Evolutionary conservation across 2,113 vertebrate genomes (phyloP).

Genomic region (Zootoca vivipara): DNA sequence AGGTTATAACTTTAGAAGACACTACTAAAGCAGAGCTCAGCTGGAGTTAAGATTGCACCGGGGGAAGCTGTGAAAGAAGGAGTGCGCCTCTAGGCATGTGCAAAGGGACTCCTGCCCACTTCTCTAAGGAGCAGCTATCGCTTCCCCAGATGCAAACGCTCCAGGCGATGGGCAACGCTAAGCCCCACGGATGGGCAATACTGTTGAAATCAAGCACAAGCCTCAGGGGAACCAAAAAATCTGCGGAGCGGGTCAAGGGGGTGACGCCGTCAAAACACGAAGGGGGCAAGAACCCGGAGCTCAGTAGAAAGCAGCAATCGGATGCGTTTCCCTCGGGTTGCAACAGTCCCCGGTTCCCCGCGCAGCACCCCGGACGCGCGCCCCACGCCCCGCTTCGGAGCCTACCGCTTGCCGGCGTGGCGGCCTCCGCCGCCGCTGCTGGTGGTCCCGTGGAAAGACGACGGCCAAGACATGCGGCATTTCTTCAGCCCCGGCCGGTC

Average conservation of each 20-base stretch:
- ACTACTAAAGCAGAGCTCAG: not conserved
- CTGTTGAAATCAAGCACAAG: not conserved
- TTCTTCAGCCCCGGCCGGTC: constrained; percentile 91
- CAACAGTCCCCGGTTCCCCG: too few species aligned
- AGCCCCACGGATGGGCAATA: not conserved
- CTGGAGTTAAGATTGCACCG: not conserved
- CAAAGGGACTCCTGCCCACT: not conserved
- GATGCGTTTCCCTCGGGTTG: too few species aligned
- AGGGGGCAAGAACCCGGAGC: not conserved
- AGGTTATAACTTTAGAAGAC: not conserved
- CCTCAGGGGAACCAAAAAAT: too few species aligned
- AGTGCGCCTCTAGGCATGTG: not conserved
- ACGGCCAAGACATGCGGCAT: constrained; percentile 96
- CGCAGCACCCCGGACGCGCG: not conserved
- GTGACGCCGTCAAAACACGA: not conserved
- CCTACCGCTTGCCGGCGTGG: constrained; percentile 59
- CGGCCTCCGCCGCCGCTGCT: constrained; percentile 78
- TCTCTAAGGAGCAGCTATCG: not conserved
- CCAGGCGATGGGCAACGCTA: too few species aligned
- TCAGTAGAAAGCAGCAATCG: too few species aligned
- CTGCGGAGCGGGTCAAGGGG: too few species aligned
- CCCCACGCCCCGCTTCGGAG: not conserved
- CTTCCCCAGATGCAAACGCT: not conserved
- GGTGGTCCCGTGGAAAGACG: constrained; percentile 89
- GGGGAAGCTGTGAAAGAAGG: not conserved